Evolutionary conservation across 2,888 invertebrate genomes (phyloP), one percentile per base, ranked within the genome.

Genomic region (Encarsia formosa): DNA sequence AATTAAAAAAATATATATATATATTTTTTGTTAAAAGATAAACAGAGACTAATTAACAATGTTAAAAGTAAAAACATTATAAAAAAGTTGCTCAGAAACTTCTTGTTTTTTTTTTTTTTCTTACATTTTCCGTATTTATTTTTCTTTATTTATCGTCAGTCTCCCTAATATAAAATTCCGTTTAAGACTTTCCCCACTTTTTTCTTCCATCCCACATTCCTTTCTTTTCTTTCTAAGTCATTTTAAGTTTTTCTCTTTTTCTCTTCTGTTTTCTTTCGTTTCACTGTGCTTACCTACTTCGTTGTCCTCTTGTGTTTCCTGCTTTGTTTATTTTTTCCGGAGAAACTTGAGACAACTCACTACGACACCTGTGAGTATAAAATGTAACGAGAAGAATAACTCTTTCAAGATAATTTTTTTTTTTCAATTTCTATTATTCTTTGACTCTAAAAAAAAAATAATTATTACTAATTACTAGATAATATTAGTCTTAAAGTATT

Each of bases 271-370:
- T 38, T 47, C 41, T 49, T 52, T 49, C 24, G 29, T 45, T 52
- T 51, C 29, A 39, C 42, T 23, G 26, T 2, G 43, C 18, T 24
- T 18, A 15, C 24, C 15, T 52, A 38, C 47, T 38, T 48, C 41
- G 47, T 48, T 48, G 51, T 44, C 39, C 53, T 47, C 45, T 54
- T 39, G 20, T 39, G 34, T 39, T 50, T 40, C 31, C 45, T 44
- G 41, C 37, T 46, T 49, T 20, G 24, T 46, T 54, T 48, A 35
- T 54, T 46, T 54, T 43, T 42, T 45, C 23, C 44, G 48, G 54
- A 51, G 51, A 55, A 52, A 42, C 48, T 52, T 52, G 52, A 52
- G 49, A 55, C 54, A 46, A 54, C 49, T 54, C 35, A 44, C 43
- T 43, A 24, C 34, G 24, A 45, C 44, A 49, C 49, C 40, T 20